These are phyloP conservation scores for Eupeodes corollae DNA, from an alignment of 1,140 invertebrate genomes.

Conservation along the genomic window DNA sequence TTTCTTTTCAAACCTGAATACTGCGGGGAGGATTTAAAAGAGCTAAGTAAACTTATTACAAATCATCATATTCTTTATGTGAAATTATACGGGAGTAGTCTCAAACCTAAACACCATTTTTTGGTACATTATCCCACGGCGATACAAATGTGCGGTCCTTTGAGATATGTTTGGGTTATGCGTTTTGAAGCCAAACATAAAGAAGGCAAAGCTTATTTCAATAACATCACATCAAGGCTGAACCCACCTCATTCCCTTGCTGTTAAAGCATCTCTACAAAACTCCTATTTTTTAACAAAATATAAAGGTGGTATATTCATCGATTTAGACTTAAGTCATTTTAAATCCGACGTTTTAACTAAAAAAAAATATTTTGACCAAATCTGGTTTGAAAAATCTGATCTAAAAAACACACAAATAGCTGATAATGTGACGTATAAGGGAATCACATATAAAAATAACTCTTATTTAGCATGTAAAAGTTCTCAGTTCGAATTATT, in stretches of 20 bases:
- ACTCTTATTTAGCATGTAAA: not conserved
- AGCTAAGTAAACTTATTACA: not conserved
- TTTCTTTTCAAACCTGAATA: not conserved
- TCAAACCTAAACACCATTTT: conserved; percentile 22
- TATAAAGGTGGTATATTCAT: not conserved
- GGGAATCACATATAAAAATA: not conserved
- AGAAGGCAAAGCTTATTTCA: conserved; percentile 10
- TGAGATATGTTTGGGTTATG: conserved; percentile 4
- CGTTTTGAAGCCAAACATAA: conserved; percentile 10
- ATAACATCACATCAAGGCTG: conserved; percentile 8
- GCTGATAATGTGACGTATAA: not conserved
- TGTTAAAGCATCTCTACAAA: not conserved
- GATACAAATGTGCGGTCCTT: conserved; percentile 16
- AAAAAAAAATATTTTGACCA: too few species aligned
- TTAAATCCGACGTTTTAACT: too few species aligned
- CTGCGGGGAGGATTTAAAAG: not conserved
- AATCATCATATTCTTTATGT: not conserved
- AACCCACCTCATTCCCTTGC: conserved; percentile 8
- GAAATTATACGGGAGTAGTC: not conserved
- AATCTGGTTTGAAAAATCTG: too few species aligned
- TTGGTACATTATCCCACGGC: conserved; percentile 18
- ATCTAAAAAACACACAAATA: not conserved
- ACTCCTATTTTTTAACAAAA: not conserved
- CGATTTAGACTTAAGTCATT: not conserved
- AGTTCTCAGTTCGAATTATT: not conserved